Evolutionary conservation across 2,113 vertebrate species (phyloP).

Genomic region (Misgurnus mizolepis): DNA sequence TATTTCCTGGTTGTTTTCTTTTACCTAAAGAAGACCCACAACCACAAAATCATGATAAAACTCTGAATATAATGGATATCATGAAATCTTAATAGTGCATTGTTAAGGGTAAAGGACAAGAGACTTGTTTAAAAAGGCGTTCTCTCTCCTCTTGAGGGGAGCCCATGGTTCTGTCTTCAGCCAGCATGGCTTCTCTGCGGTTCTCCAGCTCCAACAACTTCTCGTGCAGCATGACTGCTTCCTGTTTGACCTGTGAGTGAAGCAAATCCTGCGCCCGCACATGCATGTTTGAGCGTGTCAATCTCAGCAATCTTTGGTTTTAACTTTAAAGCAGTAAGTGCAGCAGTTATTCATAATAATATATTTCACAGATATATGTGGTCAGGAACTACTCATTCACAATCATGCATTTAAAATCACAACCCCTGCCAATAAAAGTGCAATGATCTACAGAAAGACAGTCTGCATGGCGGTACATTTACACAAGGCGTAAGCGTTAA

Average conservation of each 20-base stretch:
- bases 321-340: too few relatives aligned
- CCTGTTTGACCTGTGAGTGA: slow-evolving; percentile 85
- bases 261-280: slow-evolving; percentile 66
- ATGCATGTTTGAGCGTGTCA: background rate
- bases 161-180: slow-evolving; percentile 84
- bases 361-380: too few relatives aligned
- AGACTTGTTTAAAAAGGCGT: slow-evolving; percentile 86
- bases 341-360: too few relatives aligned
- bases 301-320: too few relatives aligned
- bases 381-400: too few relatives aligned
- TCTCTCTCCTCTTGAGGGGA: slow-evolving; percentile 91
- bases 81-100: background rate
- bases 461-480: too few relatives aligned
- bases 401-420: too few relatives aligned
- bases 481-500: too few relatives aligned
- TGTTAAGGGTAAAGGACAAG: background rate
- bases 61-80: background rate
- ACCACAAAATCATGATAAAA: background rate
- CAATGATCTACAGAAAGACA: too few relatives aligned
- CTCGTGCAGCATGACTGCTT: slow-evolving; percentile 83
- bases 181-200: slow-evolving; percentile 82
- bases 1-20: slow-evolving; percentile 95
- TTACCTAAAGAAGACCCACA: slow-evolving; percentile 77
- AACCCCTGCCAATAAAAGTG: too few relatives aligned
- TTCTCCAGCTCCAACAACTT: slow-evolving; percentile 81